Evolutionary conservation across 2,888 invertebrate genomes (phyloP).

Genomic region (Masnerella sp.): DNA sequence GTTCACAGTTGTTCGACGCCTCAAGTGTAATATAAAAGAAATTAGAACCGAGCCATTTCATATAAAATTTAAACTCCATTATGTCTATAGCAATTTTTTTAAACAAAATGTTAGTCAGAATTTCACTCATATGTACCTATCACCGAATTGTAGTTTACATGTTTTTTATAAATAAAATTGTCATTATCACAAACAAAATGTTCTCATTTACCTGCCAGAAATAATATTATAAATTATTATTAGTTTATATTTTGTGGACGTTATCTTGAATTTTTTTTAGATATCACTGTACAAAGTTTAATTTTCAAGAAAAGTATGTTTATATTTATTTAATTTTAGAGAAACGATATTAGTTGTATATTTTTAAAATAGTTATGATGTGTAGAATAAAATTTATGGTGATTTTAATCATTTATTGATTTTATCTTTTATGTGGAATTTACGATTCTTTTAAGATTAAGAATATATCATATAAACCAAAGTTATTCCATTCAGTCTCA

Average conservation of each 20-base stretch:
- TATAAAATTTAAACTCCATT: conserved; percentile 35
- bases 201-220: no score
- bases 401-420: no score
- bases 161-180: conserved; percentile 76
- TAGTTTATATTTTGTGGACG: no score
- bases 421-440: not conserved
- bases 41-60: conserved; percentile 73
- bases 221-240: no score
- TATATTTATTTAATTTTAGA: no score
- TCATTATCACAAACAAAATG: conserved; percentile 41
- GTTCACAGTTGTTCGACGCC: conserved; percentile 14
- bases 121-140: conserved; percentile 69
- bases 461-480: not conserved
- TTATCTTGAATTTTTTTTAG: no score
- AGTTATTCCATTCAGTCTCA: not conserved
- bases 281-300: no score
- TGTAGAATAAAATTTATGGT: no score
- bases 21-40: conserved; percentile 44
- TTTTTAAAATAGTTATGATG: no score
- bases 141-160: conserved; percentile 72
- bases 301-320: no score
- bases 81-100: conserved; percentile 33
- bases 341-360: no score
- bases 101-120: conserved; percentile 64
- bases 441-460: not conserved